These are phyloP conservation scores for Platynereis dumerilii DNA, from an alignment of 2,888 invertebrate genomes.

Conservation along the genomic window DNA sequence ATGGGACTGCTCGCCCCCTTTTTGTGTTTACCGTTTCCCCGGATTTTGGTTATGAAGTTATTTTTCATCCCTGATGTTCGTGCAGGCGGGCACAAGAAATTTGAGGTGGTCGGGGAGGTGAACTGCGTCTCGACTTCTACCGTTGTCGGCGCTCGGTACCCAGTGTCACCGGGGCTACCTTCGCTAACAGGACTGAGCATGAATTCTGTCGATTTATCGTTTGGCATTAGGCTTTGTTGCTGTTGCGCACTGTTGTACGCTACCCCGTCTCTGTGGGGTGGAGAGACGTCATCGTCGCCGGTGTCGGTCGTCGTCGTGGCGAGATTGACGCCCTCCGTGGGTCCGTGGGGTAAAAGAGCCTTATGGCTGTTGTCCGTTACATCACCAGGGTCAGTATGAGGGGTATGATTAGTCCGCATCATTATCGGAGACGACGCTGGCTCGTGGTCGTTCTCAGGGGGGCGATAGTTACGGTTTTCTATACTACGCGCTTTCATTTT, in stretches of 20 bases:
- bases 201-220: slow-evolving; percentile 84
- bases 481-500: slow-evolving; percentile 40
- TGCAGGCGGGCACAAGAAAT: slow-evolving; percentile 11
- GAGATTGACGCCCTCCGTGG: slow-evolving; percentile 51
- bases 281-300: slow-evolving; percentile 32
- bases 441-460: slow-evolving; percentile 48
- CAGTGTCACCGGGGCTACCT: slow-evolving; percentile 70
- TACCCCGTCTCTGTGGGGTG: slow-evolving; percentile 26
- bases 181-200: slow-evolving; percentile 88
- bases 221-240: slow-evolving; percentile 71
- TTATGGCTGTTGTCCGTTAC: not conserved
- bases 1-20: slow-evolving; percentile 32
- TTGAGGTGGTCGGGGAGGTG: slow-evolving; percentile 24
- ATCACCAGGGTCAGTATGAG: not conserved
- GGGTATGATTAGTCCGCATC: not conserved
- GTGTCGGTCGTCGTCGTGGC: slow-evolving; percentile 49
- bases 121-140: slow-evolving; percentile 45
- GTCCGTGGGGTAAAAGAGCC: not conserved
- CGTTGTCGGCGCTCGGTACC: slow-evolving; percentile 71
- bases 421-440: slow-evolving; percentile 23
- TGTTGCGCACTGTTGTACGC: no score
- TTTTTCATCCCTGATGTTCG: slow-evolving; percentile 10
- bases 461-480: slow-evolving; percentile 47
- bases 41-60: slow-evolving; percentile 4
- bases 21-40: not conserved